Evolutionary conservation across 2,888 invertebrate genomes (phyloP).

Genomic region (Pantelozetes paolii): DNA sequence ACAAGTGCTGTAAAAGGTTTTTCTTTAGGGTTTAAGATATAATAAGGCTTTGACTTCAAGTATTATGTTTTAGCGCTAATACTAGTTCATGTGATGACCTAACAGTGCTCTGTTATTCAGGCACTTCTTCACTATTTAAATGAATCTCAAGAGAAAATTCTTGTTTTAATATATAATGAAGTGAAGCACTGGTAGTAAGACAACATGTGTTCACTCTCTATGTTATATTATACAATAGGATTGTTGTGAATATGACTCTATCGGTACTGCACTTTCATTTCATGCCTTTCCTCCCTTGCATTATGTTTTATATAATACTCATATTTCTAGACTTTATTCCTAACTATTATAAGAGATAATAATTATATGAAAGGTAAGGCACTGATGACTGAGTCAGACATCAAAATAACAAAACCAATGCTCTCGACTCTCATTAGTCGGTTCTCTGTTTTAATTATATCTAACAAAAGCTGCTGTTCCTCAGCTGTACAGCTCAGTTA

Average conservation of each 20-base stretch:
- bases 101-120: not conserved
- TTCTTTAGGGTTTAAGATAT: too few relatives aligned
- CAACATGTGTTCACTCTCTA: conserved; percentile 13
- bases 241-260: too few relatives aligned
- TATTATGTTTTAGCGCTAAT: not conserved
- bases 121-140: conserved; percentile 7
- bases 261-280: too few relatives aligned
- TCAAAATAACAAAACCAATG: conserved; percentile 6
- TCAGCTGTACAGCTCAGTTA: not conserved
- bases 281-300: not conserved
- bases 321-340: not conserved
- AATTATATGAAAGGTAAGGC: conserved; percentile 1
- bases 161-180: not conserved
- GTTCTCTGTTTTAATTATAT: conserved; percentile 14
- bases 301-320: conserved; percentile 4
- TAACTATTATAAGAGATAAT: not conserved
- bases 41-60: not conserved
- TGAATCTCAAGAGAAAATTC: conserved; percentile 9
- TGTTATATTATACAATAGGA: too few relatives aligned
- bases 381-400: conserved; percentile 15
- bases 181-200: conserved; percentile 14
- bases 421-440: conserved; percentile 23
- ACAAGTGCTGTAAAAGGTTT: too few relatives aligned
- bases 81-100: too few relatives aligned
- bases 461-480: not conserved